Conservation (phyloP, 2,113 vertebrate genomes). For the Raphicerus campestris region DNA sequence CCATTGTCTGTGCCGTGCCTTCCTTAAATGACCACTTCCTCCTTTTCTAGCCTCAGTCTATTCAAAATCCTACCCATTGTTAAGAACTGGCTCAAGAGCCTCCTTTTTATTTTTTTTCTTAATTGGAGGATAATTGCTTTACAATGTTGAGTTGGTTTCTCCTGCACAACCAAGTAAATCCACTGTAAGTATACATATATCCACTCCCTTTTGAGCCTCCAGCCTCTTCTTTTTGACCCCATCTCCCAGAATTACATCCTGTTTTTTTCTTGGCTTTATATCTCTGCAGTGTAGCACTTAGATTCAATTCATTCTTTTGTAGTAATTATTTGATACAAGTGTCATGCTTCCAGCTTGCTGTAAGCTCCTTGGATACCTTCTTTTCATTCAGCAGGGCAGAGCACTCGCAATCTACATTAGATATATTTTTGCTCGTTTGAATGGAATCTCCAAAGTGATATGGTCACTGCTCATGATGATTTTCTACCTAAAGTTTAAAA, state of each 20-base stretch:
- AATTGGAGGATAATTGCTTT: background rate
- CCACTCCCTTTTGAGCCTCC: background rate
- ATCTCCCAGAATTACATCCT: background rate
- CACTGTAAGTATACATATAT: background rate
- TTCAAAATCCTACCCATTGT: background rate
- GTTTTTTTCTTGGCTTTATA: background rate
- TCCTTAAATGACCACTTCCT: background rate
- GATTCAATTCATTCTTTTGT: background rate
- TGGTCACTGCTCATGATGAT: background rate
- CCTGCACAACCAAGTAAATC: background rate
- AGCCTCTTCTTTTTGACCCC: background rate
- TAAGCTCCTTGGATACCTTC: background rate
- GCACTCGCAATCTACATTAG: background rate
- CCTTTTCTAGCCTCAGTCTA: background rate
- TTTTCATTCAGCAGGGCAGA: background rate
- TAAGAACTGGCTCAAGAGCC: background rate
- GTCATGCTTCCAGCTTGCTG: background rate
- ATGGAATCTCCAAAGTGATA: background rate
- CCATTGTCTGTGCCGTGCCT: background rate
- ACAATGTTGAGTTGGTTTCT: background rate
- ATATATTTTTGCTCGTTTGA: background rate
- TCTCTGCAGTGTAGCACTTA: background rate
- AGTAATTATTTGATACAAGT: background rate
- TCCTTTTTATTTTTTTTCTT: background rate
- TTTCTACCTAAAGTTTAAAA: conserved; percentile 20